Conservation (phyloP, 2,888 invertebrate species). For the Plemyria rubiginata region DNA sequence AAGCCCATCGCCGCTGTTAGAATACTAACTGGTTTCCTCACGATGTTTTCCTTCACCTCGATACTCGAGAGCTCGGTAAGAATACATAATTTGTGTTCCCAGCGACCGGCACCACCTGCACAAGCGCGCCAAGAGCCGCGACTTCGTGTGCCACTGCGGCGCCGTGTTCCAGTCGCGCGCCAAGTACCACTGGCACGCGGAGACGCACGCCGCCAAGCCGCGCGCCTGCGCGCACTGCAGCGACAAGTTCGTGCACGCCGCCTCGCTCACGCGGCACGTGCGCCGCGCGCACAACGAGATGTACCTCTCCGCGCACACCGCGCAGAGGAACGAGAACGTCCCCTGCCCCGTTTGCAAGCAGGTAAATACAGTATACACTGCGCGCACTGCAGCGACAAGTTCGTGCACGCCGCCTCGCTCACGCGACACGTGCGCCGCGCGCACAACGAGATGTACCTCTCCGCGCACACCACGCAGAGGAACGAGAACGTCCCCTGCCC, state of each 20-base stretch:
- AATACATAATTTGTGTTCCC: no score
- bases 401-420: constrained; percentile 92
- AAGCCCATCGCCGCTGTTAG: no score
- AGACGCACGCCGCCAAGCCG: constrained; percentile 90
- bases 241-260: constrained; percentile 93
- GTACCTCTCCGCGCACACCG: constrained; percentile 86
- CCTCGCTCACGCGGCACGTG: constrained; percentile 93
- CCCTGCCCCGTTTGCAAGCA: constrained; percentile 91
- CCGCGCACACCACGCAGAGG: constrained; percentile 84
- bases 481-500: constrained; percentile 91
- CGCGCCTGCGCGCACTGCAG: constrained; percentile 94
- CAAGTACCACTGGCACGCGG: constrained; percentile 93
- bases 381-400: constrained; percentile 93
- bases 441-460: constrained; percentile 91
- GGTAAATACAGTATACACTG: constrained; percentile 82
- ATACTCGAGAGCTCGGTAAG: no score
- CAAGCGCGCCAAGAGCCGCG: constrained; percentile 87
- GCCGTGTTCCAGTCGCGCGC: constrained; percentile 93
- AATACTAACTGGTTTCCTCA: no score
- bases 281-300: constrained; percentile 91
- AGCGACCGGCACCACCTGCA: constrained; percentile 90
- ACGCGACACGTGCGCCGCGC: constrained; percentile 92
- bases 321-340: constrained; percentile 88
- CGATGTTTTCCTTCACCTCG: no score
- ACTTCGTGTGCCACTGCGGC: constrained; percentile 91